Percentiles rank a stretch among this genome's conserved stretches.
Evolutionary conservation across 2,113 vertebrate species (phyloP).

Genomic region (Speoplatyrhinus poulsoni): DNA sequence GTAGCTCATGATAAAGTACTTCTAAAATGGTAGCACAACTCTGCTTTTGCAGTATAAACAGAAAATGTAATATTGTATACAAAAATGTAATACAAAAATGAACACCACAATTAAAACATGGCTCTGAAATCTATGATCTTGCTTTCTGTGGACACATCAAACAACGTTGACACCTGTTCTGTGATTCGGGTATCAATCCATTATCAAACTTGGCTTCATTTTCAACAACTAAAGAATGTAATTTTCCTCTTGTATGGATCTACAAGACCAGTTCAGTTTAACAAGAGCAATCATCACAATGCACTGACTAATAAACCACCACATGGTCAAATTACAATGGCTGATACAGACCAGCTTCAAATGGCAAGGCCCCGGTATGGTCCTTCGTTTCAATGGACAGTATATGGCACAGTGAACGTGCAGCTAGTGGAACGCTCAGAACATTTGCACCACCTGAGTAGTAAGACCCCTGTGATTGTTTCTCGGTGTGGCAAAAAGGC

Average conservation of each 20-base stretch:
- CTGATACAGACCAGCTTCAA: slow-evolving; percentile 32
- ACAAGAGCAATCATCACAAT: slow-evolving; percentile 48
- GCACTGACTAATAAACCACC: slow-evolving; percentile 57
- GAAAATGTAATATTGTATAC: slow-evolving; percentile 17
- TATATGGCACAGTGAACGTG: slow-evolving; percentile 34
- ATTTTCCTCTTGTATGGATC: slow-evolving; percentile 7
- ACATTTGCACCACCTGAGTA: slow-evolving; percentile 34
- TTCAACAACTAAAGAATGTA: slow-evolving; percentile 23
- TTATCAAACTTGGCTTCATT: slow-evolving; percentile 40
- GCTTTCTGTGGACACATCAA: slow-evolving; percentile 22
- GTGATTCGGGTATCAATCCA: slow-evolving; percentile 5
- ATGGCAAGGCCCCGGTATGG: slow-evolving; percentile 15
- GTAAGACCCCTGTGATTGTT: slow-evolving; percentile 35
- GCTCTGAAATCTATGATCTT: slow-evolving; percentile 50
- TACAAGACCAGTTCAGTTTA: slow-evolving; percentile 59
- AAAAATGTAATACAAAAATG: slow-evolving; percentile 3
- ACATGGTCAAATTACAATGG: slow-evolving; percentile 54
- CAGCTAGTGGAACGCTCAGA: slow-evolving; percentile 40
- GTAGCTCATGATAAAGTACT: slow-evolving; percentile 11
- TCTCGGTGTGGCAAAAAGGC: slow-evolving; percentile 1
- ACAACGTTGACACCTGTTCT: slow-evolving; percentile 44
- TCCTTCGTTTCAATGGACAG: slow-evolving; percentile 34
- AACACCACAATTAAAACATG: not conserved
- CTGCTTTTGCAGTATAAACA: slow-evolving; percentile 44
- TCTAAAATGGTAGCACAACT: slow-evolving; percentile 45